phyloP scores from a whole-genome alignment of 2,888 invertebrate genomes.

The Hypsopygia costalis region DNA sequence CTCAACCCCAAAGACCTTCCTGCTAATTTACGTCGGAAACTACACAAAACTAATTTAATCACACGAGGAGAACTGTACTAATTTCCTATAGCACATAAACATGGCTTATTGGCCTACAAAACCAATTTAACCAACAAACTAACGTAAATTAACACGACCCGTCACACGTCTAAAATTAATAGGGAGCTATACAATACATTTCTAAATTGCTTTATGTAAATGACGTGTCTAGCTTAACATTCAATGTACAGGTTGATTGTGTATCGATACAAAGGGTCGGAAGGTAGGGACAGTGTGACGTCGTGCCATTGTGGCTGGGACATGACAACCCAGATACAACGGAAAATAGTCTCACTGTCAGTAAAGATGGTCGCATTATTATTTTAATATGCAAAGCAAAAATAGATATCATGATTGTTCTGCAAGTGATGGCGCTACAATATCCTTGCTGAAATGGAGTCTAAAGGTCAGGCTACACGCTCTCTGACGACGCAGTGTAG shows the following conservation, averaged over 20 bases:
- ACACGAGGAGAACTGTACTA: background rate
- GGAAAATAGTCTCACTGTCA: background rate
- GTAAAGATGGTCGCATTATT: background rate
- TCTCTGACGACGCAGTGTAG: no score
- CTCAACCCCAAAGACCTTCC: no score
- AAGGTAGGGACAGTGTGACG: slow-evolving; percentile 10
- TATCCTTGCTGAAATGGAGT: no score
- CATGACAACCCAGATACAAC: slow-evolving; percentile 7
- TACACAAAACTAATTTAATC: background rate
- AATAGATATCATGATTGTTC: no score
- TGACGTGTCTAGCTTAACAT: slow-evolving; percentile 34
- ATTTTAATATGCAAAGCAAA: no score
- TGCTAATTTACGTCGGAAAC: background rate
- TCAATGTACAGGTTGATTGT: slow-evolving; percentile 31
- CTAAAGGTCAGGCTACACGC: no score
- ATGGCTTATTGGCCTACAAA: slow-evolving; percentile 2
- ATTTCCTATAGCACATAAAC: background rate
- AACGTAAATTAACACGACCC: slow-evolving; percentile 2
- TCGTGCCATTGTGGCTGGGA: slow-evolving; percentile 1
- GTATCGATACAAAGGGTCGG: slow-evolving; percentile 29
- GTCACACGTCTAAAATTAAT: slow-evolving; percentile 5
- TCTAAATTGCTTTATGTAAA: slow-evolving; percentile 34
- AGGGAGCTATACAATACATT: slow-evolving; percentile 7
- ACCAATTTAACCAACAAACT: slow-evolving; percentile 2
- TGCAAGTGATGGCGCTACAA: no score